phyloP scores from a whole-genome alignment of 2,888 invertebrate genomes.

The Prosapia bicincta region DNA sequence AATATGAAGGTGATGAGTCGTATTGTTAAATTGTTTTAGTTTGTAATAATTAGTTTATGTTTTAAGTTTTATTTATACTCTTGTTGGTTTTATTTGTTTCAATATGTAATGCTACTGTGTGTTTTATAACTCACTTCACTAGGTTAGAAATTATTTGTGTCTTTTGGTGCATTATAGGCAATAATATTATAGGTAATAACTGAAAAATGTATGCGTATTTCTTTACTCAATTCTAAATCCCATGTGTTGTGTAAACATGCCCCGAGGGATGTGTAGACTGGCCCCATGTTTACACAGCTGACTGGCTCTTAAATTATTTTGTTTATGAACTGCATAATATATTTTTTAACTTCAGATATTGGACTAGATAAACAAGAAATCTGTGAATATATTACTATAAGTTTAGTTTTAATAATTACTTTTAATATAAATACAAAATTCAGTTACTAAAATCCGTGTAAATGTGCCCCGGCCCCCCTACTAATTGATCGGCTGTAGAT shows the following conservation, averaged over 20 bases:
- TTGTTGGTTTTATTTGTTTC: too few species aligned
- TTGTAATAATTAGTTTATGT: background rate
- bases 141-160: too few species aligned
- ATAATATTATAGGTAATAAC: too few species aligned
- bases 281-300: slow-evolving; percentile 1
- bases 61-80: background rate
- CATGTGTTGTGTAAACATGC: background rate
- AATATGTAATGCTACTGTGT: too few species aligned
- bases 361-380: background rate
- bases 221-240: background rate
- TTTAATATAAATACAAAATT: too few species aligned
- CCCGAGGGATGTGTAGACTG: background rate
- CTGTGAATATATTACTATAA: too few species aligned
- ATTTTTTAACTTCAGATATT: background rate
- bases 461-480: background rate
- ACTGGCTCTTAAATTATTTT: background rate
- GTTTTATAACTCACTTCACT: too few species aligned
- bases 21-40: background rate
- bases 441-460: background rate
- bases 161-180: too few species aligned
- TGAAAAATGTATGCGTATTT: background rate
- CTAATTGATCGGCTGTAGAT: too few species aligned
- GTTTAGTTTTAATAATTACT: too few species aligned
- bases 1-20: background rate
- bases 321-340: background rate